Base-by-base conservation (phyloP, 2,113 vertebrate species). In the Nymphicus hollandicus region DNA sequence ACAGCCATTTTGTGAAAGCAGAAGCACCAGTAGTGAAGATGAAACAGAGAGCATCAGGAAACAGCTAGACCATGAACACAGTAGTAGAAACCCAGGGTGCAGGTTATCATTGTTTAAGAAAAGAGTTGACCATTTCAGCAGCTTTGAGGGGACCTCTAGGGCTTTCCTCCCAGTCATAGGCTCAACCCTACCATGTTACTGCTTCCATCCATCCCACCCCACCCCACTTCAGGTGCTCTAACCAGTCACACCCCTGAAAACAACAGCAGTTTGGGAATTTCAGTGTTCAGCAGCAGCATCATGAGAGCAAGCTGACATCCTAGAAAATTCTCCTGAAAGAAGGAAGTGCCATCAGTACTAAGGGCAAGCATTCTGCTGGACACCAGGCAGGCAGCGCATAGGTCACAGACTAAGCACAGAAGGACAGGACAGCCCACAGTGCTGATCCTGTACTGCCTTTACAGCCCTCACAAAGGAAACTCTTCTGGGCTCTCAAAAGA, bases 1-100 rank as follows among this genome's bases (percentile, higher is more conserved):
- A 88, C 47, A 90, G 86, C 72, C 86, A 58, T 79, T 85, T 86
- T 8, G 14, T 44, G 49, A 78, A 70, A 83, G 46, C 46, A 88
- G 60, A 89, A 81, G 79, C 61, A 78, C 17, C 50, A 86, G 79
- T 73, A 86, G 31, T 1, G 7, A 58, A 89, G n/a, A 61, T 19
- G 72, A 93, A 96, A 88, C 7, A 0, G 78, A 65, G 43, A 83
- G 58, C 80, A 69, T 10, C 79, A 77, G 55, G 41, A 73, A 96
- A 86, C 25, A 74, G 77, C 31, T 3, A 58, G 27, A 72, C 35
- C 55, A 79, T 0, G 6, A 84, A 68, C 33, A 71, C 56, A 65
- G 29, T 1, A 58, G 43, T 2, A 81, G 39, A 79, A 91, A 68
- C 47, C 37, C 37, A 27, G 44, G 78, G 12, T 0, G 3, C 4